These are phyloP conservation scores for Prionace glauca DNA, from an alignment of 2,797 vertebrate genomes.

Conservation along the genomic window DNA sequence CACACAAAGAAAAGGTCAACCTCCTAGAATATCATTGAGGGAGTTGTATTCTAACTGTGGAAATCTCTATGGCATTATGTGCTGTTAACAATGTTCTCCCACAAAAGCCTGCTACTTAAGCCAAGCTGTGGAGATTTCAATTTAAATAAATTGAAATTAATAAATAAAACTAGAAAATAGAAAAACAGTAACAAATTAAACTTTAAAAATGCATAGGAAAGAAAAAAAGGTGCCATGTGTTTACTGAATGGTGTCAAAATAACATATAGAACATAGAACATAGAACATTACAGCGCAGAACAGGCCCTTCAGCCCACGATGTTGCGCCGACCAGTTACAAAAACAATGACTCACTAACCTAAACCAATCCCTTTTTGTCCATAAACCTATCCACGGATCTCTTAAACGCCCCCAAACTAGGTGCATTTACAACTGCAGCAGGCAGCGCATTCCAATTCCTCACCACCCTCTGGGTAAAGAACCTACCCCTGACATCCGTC, in stretches of 20 bases:
- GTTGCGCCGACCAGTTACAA: no score
- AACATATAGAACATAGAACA: no score
- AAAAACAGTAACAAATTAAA: not conserved
- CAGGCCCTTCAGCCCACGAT: no score
- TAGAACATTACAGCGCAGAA: no score
- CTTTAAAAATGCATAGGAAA: not conserved
- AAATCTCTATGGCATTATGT: not conserved
- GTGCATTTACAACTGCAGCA: no score
- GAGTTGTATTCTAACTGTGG: not conserved
- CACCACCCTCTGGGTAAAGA: no score
- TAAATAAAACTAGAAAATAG: not conserved
- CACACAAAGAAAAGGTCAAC: not conserved
- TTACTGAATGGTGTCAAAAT: not conserved
- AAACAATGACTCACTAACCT: no score
- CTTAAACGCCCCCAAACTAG: no score
- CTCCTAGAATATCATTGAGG: not conserved
- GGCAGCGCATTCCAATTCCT: no score
- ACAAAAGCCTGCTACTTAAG: not conserved
- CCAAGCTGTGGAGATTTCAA: not conserved
- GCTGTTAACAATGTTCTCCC: not conserved
- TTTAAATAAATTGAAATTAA: not conserved
- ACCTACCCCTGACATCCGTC: no score
- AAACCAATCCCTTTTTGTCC: no score
- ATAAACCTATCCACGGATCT: no score
- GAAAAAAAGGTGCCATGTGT: not conserved